Evolutionary conservation across 2,797 vertebrate genomes (phyloP), one percentile per base, ranked within the genome.

Genomic region (Cichlasoma orientale): DNA sequence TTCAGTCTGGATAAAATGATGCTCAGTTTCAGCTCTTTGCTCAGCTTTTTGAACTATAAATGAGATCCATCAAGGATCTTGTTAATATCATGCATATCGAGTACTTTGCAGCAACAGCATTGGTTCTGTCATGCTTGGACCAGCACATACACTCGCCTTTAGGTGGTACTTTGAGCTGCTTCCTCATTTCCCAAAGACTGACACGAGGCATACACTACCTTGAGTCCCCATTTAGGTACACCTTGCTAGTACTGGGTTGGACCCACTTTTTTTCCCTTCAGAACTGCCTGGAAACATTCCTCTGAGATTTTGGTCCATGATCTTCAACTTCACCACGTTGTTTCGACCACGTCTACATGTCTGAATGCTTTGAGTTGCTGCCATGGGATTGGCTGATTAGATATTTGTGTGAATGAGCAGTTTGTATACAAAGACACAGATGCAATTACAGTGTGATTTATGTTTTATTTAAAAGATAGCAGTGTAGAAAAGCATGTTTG

Each of bases 391-490:
- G 61, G 38, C 38, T 66, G 41, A 66, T 27, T 19, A 1, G 41
- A 66, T 47, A 66, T 47, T 23, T 47, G 16, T 44, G 59, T 47
- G 9, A 29, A 9, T 27, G 44, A 27, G 41, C 16, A 47, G 23
- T 23, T 47, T 29, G 5, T 68, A 50, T 14, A 58, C 7, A 68
- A 52, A 29, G 13, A 71, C 9, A 14, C 41, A 68, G 16, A 38
- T 1, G 27, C 2, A 44, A 50, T n/a, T 36, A 56, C 0, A 59
- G 38, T 77, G 13, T 70, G 53, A 82, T 80, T 81, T 47, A 38
- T 77, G 23, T 83, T 93, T 93, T 91, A 92, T 89, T 92, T 74
- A 71, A 85, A 72, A 41, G 1, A 27, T 50, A 12, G 59, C 47
- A 80, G 55, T 54, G 33, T 84, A 77, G 21, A 89, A 86, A 91